A percentile compares a stretch with the other conserved stretches of the same genome.
Evolutionary conservation across 2,797 vertebrate genomes (phyloP).

Genomic region (Acanthurus tractus): DNA sequence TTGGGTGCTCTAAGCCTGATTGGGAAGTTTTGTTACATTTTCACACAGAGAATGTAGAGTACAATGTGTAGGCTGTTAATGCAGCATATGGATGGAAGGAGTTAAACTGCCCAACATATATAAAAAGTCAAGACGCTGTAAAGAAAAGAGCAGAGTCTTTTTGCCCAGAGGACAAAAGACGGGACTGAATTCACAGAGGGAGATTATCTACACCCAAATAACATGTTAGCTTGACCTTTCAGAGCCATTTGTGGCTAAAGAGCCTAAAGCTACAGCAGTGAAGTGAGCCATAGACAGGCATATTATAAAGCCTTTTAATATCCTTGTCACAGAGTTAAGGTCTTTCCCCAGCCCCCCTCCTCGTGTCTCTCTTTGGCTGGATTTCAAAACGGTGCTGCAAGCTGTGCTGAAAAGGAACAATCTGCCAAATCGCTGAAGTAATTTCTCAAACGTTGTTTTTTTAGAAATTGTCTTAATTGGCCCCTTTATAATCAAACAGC

Average conservation of each 20-base stretch:
- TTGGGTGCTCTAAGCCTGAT: not conserved
- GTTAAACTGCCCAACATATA: slow-evolving; percentile 12
- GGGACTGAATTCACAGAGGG: slow-evolving; percentile 35
- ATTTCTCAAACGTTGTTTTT: slow-evolving; percentile 33
- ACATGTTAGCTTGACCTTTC: slow-evolving; percentile 69
- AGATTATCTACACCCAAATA: slow-evolving; percentile 56
- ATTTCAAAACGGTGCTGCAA: slow-evolving; percentile 46
- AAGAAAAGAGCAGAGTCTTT: slow-evolving; percentile 2
- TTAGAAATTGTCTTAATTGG: slow-evolving; percentile 18
- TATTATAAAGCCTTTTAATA: slow-evolving; percentile 62
- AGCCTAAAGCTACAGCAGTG: slow-evolving; percentile 51
- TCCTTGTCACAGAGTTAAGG: slow-evolving; percentile 50
- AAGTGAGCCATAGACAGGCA: slow-evolving; percentile 43
- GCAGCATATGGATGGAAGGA: not conserved
- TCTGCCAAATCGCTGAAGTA: slow-evolving; percentile 25
- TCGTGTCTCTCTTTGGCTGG: slow-evolving; percentile 42
- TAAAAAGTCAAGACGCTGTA: slow-evolving; percentile 7
- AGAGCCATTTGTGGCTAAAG: slow-evolving; percentile 51
- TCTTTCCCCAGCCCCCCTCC: slow-evolving; percentile 37
- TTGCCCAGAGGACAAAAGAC: slow-evolving; percentile 29
- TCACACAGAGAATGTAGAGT: not conserved
- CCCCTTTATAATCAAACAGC: slow-evolving; percentile 45
- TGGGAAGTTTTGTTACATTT: not conserved
- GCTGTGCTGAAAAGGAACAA: slow-evolving; percentile 54
- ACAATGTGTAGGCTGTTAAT: not conserved